Evolutionary conservation across 2,888 invertebrate genomes (phyloP), one percentile per base, ranked within the genome.

Genomic region (Ametastegia equiseti): DNA sequence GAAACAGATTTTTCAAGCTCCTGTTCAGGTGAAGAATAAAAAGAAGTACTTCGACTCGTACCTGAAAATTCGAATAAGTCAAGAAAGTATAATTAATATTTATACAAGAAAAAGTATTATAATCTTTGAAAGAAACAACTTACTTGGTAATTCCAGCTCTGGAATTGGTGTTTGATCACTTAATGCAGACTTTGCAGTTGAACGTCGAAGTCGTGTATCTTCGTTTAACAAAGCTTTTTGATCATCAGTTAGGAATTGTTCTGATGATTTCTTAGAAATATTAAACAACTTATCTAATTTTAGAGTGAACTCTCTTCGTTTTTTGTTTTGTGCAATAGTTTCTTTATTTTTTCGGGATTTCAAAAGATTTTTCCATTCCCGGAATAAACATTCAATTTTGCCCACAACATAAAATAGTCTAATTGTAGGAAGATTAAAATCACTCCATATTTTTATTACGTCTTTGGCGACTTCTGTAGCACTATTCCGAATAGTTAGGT

Each of bases 401-500:
- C 19, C 9, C 5, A 65, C 23, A 33, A 36, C 45, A 47, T 42
- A 27, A 6, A n/a, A n/a, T 27, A 6, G 60, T 19, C 42, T 2
- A 11, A 42, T 11, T 15, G 45, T 45, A 57, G 15, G 80, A 33
- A 81, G 45, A 75, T 50, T 36, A 6, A 50, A 23, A 73, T 27
- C 30, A 2, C 33, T 71, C 39, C 71, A 81, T 19, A 80, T 39
- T 71, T 57, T 27, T 19, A 39, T 45, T 13, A 82, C 47, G 36
- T 82, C 42, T 15, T 19, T 36, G 27, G 45, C 47, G 30, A 67
- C 65, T 36, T 69, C 77, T 63, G 42, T 15, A 67, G 54, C 75
- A 80, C 80, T 80, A 27, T 78, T 27, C 4, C 60, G 57, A 45
- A 80, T 54, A 54, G 77, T 80, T 2, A 78, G 65, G 27, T 82